Percentiles rank a stretch among this genome's conserved stretches.
Evolutionary conservation across 2,113 vertebrate species (phyloP).

Genomic region (Mixornis gularis): DNA sequence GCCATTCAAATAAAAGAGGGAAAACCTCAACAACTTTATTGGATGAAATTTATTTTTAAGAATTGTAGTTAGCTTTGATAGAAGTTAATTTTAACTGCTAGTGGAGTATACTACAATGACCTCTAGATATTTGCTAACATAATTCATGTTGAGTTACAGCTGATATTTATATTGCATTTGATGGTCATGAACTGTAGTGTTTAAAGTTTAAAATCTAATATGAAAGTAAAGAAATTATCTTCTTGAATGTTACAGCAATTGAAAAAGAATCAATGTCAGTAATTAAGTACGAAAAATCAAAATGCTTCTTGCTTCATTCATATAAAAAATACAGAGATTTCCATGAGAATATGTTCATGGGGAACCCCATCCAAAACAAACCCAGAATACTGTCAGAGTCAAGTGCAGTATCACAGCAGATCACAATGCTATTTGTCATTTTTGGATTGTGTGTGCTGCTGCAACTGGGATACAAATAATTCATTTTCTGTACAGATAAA

Average conservation of each 20-base stretch:
- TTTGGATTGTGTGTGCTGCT: neutral
- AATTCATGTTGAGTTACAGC: slow-evolving; percentile 44
- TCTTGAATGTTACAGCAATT: slow-evolving; percentile 53
- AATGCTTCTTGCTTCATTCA: neutral
- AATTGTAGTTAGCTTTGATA: slow-evolving; percentile 44
- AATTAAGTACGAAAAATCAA: slow-evolving; percentile 18
- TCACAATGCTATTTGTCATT: neutral
- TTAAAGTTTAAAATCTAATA: slow-evolving; percentile 49
- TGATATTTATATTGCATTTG: slow-evolving; percentile 46
- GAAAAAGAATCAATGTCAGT: slow-evolving; percentile 48
- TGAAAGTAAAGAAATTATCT: slow-evolving; percentile 50
- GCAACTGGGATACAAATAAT: neutral
- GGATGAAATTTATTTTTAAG: slow-evolving; percentile 49
- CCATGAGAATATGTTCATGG: neutral
- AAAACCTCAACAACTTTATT: neutral
- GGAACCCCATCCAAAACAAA: neutral
- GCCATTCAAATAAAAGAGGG: slow-evolving; percentile 54
- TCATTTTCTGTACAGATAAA: neutral
- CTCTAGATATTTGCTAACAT: slow-evolving; percentile 40
- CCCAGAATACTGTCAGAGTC: slow-evolving; percentile 11
- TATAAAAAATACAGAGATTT: slow-evolving; percentile 1
- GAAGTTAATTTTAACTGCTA: slow-evolving; percentile 56
- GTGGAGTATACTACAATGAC: slow-evolving; percentile 60
- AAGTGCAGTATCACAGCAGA: slow-evolving; percentile 11
- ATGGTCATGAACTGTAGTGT: slow-evolving; percentile 44